phyloP scores from a whole-genome alignment of 2,113 vertebrate genomes.

The Rhadina sibilatrix region DNA sequence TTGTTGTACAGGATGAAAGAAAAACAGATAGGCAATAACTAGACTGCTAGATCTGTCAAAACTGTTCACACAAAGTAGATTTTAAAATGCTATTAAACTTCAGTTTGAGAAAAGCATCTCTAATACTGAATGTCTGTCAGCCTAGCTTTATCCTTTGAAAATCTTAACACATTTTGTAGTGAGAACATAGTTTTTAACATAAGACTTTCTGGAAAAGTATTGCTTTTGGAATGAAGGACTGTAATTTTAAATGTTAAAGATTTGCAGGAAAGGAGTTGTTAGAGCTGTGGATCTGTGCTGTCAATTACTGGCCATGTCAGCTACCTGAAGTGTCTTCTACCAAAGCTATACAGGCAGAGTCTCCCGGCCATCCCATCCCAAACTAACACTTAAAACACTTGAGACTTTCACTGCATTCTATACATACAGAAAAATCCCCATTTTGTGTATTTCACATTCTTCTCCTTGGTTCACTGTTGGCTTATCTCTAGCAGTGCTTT shows the following conservation, averaged over 20 bases:
- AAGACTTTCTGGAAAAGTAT: not conserved
- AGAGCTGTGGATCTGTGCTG: not conserved
- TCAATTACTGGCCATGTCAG: not conserved
- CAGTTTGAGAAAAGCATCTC: not conserved
- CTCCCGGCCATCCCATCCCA: not conserved
- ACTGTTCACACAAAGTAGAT: not conserved
- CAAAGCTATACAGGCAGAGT: not conserved
- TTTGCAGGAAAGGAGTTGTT: not conserved
- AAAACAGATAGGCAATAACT: not conserved
- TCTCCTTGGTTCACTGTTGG: not conserved
- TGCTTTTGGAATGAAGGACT: not conserved
- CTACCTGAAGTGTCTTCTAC: not conserved
- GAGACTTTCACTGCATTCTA: not conserved
- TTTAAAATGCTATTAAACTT: not conserved
- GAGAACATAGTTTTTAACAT: not conserved
- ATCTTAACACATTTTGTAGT: not conserved
- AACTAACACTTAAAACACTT: not conserved
- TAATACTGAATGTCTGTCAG: not conserved
- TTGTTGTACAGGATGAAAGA: not conserved
- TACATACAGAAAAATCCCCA: not conserved
- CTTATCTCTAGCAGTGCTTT: not conserved
- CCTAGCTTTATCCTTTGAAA: not conserved
- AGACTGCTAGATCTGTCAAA: not conserved
- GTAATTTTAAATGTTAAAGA: not conserved
- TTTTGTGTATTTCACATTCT: not conserved